A percentile compares a stretch with the other conserved stretches of the same genome.
phyloP scores from a whole-genome alignment of 2,888 invertebrate species.

The Epinotia brunnichana region DNA sequence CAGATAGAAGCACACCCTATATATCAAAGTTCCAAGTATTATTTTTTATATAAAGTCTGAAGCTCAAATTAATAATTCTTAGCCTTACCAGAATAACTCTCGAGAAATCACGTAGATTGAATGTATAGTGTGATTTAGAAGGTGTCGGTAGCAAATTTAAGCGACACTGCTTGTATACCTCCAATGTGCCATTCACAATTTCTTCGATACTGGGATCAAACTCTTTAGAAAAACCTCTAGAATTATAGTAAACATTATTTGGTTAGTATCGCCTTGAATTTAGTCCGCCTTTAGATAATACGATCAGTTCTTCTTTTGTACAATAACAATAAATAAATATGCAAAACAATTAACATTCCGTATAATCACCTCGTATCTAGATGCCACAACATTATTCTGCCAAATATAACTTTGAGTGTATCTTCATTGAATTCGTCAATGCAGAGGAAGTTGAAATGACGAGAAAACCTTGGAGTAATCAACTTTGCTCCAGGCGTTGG shows the following conservation, averaged over 20 bases:
- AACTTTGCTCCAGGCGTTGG: conserved; percentile 92
- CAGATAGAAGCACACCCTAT: conserved; percentile 94
- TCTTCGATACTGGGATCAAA: conserved; percentile 96
- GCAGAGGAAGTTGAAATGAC: conserved; percentile 93
- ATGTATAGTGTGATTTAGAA: conserved; percentile 96
- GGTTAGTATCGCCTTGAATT: background rate
- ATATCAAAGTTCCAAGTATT: background rate
- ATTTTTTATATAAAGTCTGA: background rate
- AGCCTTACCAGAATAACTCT: conserved; percentile 90
- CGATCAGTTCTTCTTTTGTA: too few species aligned
- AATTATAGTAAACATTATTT: background rate
- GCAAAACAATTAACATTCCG: background rate
- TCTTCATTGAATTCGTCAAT: conserved; percentile 95
- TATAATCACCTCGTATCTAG: conserved; percentile 90
- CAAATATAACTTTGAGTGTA: conserved; percentile 93
- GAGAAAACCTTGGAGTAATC: conserved; percentile 92
- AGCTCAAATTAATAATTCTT: background rate
- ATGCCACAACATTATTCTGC: conserved; percentile 97
- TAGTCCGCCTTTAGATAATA: too few species aligned
- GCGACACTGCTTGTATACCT: conserved; percentile 93
- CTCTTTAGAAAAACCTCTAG: conserved; percentile 95
- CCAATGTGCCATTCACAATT: conserved; percentile 93
- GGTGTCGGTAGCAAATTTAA: conserved; percentile 95
- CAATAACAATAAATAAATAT: background rate
- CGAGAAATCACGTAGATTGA: conserved; percentile 97